Evolutionary conservation across 2,797 vertebrate genomes (phyloP), one percentile per base, ranked within the genome.

Genomic region (Spea hammondii): DNA sequence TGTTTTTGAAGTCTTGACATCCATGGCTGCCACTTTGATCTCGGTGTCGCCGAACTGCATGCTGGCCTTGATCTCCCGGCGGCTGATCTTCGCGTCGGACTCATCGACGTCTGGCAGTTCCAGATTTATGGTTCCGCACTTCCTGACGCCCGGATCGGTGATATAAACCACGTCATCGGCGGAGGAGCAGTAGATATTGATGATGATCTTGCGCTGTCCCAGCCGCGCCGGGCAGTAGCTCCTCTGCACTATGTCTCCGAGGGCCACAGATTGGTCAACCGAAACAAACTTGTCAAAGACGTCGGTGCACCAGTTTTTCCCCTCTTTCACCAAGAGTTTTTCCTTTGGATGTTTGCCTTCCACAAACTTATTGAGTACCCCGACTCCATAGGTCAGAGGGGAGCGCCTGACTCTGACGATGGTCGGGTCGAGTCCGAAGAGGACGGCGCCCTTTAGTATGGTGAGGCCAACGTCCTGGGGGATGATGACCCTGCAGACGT

Each of bases 11-110:
- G 96, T 95, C 85, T 89, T 86, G 83, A 94, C 87, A 49, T 99
- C 97, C 55, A 97, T 83, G 0, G 96, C 97, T 0, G 93, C 96
- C 81, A 98, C 95, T 89, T 97, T 97, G 85, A 99, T 98, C 90
- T 99, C 97, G 0, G 97, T 98, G 89, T 99, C 97, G 7, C 97
- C 96, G 0, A 99, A 99, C 90, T 98, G 96, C 96, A 99, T 99
- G 86, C 92, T 94, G 3, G 96, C 86, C 0, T 94, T 92, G 86
- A 99, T 99, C 93, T 99, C 96, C 0, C 97, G 91, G n/a, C 97
- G 94, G 1, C 70, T 70, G 2, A 79, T 74, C 51, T 85, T 6
- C 32, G 81, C 6, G 6, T 76, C 0, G 4, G 12, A 57, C 0
- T 72, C 85, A 2, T 90, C 82, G 66, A 87, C 48, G 1, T 93